These are phyloP conservation scores for Phortica okadai DNA, from an alignment of 2,888 invertebrate species.

Conservation along the genomic window DNA sequence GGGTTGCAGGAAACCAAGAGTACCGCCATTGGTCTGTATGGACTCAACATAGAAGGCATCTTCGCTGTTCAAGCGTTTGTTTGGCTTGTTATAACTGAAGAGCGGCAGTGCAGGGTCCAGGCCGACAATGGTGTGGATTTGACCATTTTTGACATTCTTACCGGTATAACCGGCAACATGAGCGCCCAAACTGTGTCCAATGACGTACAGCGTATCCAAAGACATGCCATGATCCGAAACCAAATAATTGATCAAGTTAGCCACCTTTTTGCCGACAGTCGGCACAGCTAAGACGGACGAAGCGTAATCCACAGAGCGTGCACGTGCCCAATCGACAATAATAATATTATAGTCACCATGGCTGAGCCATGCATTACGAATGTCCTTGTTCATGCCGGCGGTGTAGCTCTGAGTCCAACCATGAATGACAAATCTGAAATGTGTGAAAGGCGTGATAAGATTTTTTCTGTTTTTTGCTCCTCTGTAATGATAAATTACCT, in stretches of 20 bases:
- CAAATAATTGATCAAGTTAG: constrained; percentile 73
- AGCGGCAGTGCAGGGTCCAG: constrained; percentile 73
- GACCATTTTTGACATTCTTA: constrained; percentile 78
- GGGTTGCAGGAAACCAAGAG: constrained; percentile 69
- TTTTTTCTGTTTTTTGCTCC: neutral
- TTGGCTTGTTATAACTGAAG: constrained; percentile 59
- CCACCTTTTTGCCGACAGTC: constrained; percentile 66
- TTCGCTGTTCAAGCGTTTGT: constrained; percentile 56
- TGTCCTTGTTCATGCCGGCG: constrained; percentile 59
- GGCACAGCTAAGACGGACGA: constrained; percentile 77
- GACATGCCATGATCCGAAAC: constrained; percentile 76
- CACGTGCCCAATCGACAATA: constrained; percentile 80
- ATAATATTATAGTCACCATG: constrained; percentile 80
- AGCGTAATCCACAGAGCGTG: constrained; percentile 78
- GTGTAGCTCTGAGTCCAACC: constrained; percentile 79
- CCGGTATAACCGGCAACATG: constrained; percentile 81
- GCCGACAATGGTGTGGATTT: constrained; percentile 79
- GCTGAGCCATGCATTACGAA: constrained; percentile 78
- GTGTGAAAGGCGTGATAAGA: neutral
- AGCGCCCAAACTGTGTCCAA: constrained; percentile 81
- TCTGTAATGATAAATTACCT: constrained; percentile 41
- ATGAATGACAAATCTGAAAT: constrained; percentile 76
- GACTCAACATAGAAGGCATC: constrained; percentile 74
- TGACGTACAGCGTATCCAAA: constrained; percentile 77
- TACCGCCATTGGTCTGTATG: constrained; percentile 71